These are phyloP conservation scores for Pseudotriccus pelzelni DNA, from an alignment of 2,797 vertebrate species.

Conservation along the genomic window DNA sequence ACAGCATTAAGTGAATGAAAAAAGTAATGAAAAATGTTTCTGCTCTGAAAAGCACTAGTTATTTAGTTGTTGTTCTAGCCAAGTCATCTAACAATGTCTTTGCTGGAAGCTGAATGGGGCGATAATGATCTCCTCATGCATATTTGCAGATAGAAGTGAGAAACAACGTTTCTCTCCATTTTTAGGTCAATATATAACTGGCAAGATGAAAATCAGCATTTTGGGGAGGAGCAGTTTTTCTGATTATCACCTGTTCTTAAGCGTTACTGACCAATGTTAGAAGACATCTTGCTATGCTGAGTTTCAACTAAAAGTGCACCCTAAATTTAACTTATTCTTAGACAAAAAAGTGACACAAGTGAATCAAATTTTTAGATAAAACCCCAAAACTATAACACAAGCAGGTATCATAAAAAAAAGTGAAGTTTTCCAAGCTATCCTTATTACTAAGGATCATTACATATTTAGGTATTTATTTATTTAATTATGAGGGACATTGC, in stretches of 20 bases:
- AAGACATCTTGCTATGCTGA: not conserved
- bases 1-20: not conserved
- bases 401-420: not conserved
- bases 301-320: not conserved
- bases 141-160: not conserved
- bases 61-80: not conserved
- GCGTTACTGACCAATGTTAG: not conserved
- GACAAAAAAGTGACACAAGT: not conserved
- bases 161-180: not conserved
- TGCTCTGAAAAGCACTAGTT: not conserved
- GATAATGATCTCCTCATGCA: not conserved
- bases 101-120: not conserved
- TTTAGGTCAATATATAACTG: not conserved
- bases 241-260: not conserved
- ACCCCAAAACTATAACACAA: fast-evolving
- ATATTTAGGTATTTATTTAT: not conserved
- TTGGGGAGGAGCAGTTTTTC: not conserved
- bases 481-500: not conserved
- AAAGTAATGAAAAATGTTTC: not conserved
- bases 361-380: not conserved
- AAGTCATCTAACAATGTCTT: not conserved
- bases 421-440: not conserved
- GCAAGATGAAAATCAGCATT: not conserved
- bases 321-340: not conserved
- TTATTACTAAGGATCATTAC: not conserved